Percentiles rank a stretch among this genome's conserved stretches.
These are phyloP conservation scores for Caenorhabditis virilis DNA, from an alignment of 2,888 invertebrate species.

Conservation along the genomic window DNA sequence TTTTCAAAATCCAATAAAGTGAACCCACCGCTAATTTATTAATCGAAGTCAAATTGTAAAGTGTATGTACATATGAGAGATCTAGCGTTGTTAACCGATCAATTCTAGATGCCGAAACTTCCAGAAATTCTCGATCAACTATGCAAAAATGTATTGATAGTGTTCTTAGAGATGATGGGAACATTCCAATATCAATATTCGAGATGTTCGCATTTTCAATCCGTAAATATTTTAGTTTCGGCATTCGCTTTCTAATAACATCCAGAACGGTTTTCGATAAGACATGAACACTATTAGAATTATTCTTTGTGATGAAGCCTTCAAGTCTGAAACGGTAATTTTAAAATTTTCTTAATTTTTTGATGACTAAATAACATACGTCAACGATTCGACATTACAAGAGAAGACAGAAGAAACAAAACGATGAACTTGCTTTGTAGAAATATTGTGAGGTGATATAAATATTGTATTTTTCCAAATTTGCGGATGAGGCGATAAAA, in stretches of 20 bases:
- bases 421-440: neutral
- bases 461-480: neutral
- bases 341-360: neutral
- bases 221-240: neutral
- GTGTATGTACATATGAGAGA: neutral
- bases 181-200: neutral
- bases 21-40: neutral
- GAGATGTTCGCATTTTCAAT: slow-evolving; percentile 1
- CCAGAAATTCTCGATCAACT: neutral
- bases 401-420: neutral
- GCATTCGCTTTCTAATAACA: neutral
- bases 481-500: neutral
- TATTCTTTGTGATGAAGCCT: neutral
- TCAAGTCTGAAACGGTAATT: neutral
- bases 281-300: neutral
- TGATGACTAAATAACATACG: neutral
- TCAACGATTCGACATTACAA: neutral
- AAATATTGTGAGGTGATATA: neutral
- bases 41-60: neutral
- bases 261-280: neutral
- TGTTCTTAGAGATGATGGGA: neutral
- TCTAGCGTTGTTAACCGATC: neutral
- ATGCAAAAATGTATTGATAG: neutral
- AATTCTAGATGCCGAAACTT: neutral
- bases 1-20: neutral